Percentiles rank a stretch among this genome's conserved stretches.
These are phyloP conservation scores for Tetrapedia diversipes DNA, from an alignment of 2,888 invertebrate genomes.

Conservation along the genomic window DNA sequence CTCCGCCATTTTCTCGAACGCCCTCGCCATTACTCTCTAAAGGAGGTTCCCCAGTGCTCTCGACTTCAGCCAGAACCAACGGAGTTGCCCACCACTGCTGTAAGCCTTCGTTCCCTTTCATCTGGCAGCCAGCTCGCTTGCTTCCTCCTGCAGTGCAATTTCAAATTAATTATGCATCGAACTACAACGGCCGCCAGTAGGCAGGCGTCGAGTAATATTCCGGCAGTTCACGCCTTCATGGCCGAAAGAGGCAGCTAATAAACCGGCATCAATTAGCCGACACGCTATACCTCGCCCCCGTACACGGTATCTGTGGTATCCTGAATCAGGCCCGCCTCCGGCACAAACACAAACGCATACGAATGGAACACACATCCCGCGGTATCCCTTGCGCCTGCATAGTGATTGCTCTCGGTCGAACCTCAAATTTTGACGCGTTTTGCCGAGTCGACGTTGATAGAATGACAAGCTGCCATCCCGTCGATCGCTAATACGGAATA, in stretches of 20 bases:
- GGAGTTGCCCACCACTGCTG: too few relatives aligned
- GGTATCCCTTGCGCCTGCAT: slow-evolving; percentile 24
- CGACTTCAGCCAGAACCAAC: too few relatives aligned
- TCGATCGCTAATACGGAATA: slow-evolving; percentile 44
- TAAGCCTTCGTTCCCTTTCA: slow-evolving; percentile 31
- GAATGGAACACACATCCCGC: slow-evolving; percentile 17
- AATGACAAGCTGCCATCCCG: slow-evolving; percentile 49
- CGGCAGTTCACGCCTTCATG: slow-evolving; percentile 72
- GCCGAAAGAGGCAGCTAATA: slow-evolving; percentile 79
- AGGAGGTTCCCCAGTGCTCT: too few relatives aligned
- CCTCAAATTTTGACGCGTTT: slow-evolving; percentile 60
- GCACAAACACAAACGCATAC: neutral
- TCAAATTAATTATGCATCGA: slow-evolving; percentile 71
- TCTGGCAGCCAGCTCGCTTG: neutral
- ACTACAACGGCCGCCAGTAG: slow-evolving; percentile 56
- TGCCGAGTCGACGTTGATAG: slow-evolving; percentile 56
- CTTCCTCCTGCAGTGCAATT: slow-evolving; percentile 58
- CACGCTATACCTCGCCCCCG: slow-evolving; percentile 72
- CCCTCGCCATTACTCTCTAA: too few relatives aligned
- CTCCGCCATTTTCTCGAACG: too few relatives aligned
- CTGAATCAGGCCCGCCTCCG: slow-evolving; percentile 55
- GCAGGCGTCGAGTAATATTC: slow-evolving; percentile 75
- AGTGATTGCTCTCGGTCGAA: slow-evolving; percentile 42
- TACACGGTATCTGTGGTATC: slow-evolving; percentile 65
- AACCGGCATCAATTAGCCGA: slow-evolving; percentile 79